Percentiles rank a stretch among this genome's conserved stretches.
These are phyloP conservation scores for Phocides pigmalion DNA, from an alignment of 1,140 invertebrate genomes.

Conservation along the genomic window DNA sequence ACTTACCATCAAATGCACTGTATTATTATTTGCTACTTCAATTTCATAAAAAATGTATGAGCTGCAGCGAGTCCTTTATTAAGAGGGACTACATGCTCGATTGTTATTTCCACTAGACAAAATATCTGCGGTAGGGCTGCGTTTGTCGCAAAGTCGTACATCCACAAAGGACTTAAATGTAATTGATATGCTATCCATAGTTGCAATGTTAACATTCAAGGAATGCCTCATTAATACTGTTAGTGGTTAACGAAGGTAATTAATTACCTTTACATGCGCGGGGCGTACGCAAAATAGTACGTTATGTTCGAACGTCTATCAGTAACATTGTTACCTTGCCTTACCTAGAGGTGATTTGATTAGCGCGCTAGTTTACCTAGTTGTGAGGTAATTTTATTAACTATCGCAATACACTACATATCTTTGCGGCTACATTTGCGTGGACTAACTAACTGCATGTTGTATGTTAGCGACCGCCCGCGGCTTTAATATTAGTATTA, in stretches of 20 bases:
- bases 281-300: constrained; percentile 50
- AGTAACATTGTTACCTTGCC: constrained; percentile 40
- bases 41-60: too few species aligned
- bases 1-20: too few species aligned
- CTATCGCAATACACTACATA: too few species aligned
- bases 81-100: too few species aligned
- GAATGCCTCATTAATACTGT: constrained; percentile 49
- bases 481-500: too few species aligned
- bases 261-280: constrained; percentile 53
- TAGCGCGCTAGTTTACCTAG: constrained; percentile 27
- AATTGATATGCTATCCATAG: constrained; percentile 31
- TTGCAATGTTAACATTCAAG: constrained; percentile 44
- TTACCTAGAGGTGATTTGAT: constrained; percentile 36
- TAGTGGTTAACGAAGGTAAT: constrained; percentile 55
- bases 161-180: constrained; percentile 2
- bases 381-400: too few species aligned
- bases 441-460: not conserved
- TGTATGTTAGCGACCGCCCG: too few species aligned
- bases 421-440: too few species aligned
- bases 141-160: constrained; percentile 1
- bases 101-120: too few species aligned
- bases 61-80: too few species aligned
- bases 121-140: too few species aligned
- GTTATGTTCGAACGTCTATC: constrained; percentile 36
- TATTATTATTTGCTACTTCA: too few species aligned